Evolutionary conservation across 1,140 invertebrate species (phyloP).

Genomic region (Atopsyche davidsoni): DNA sequence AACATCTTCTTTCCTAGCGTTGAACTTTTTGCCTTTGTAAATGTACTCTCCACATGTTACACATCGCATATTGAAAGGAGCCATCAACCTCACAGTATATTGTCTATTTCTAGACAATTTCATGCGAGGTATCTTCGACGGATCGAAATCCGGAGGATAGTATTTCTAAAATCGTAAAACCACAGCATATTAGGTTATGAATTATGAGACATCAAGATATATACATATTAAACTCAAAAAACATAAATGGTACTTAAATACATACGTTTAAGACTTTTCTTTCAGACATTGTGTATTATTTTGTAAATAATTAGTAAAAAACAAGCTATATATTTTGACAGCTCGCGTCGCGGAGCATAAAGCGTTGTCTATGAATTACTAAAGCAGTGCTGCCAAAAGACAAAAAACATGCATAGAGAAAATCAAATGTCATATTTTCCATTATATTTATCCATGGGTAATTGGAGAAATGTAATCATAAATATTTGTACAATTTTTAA

Average conservation of each 20-base stretch:
- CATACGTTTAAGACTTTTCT: slow-evolving; percentile 88
- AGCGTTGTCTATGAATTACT: no score
- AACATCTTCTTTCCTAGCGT: slow-evolving; percentile 97
- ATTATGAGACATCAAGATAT: background rate
- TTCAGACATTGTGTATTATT: slow-evolving; percentile 65
- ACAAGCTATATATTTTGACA: no score
- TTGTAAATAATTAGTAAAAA: no score
- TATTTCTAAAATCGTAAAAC: slow-evolving; percentile 80
- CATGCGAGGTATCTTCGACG: slow-evolving; percentile 96
- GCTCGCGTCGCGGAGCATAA: no score
- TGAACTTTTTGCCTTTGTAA: slow-evolving; percentile 99
- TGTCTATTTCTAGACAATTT: slow-evolving; percentile 89
- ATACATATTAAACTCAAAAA: slow-evolving; percentile 9
- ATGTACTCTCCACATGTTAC: slow-evolving; percentile 99
- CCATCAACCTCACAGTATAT: slow-evolving; percentile 97
- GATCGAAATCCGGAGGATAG: slow-evolving; percentile 99
- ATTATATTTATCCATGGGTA: no score
- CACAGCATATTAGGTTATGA: slow-evolving; percentile 21
- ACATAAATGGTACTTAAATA: slow-evolving; percentile 33
- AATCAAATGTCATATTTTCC: no score
- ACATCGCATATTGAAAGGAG: slow-evolving; percentile 98
- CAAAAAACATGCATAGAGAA: no score
- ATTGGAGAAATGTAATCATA: no score
- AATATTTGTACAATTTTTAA: no score
- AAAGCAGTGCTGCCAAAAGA: no score